Conservation (phyloP, 2,888 invertebrate genomes). For the Barypeithes pellucidus region DNA sequence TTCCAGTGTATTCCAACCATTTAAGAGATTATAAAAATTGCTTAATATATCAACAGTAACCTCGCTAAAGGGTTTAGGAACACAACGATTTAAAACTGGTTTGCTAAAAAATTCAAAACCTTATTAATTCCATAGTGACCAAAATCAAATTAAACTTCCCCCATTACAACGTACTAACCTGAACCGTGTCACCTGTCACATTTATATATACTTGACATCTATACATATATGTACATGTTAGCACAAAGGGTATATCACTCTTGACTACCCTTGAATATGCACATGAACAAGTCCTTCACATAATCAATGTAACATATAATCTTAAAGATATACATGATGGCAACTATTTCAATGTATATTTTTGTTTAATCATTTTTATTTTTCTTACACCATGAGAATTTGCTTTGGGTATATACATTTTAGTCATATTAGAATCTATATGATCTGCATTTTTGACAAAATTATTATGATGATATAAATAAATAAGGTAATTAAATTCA, state of each 20-base stretch:
- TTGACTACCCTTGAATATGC: too few species aligned
- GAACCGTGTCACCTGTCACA: too few species aligned
- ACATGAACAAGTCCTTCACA: too few species aligned
- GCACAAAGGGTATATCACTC: too few species aligned
- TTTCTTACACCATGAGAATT: constrained; percentile 51
- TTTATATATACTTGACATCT: too few species aligned
- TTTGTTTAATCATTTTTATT: constrained; percentile 36
- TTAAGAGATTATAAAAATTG: constrained; percentile 86
- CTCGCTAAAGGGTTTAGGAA: constrained; percentile 83
- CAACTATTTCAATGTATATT: constrained; percentile 47
- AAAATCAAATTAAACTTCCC: neutral
- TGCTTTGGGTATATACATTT: constrained; percentile 45
- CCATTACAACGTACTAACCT: too few species aligned
- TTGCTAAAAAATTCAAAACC: constrained; percentile 70
- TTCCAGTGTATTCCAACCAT: constrained; percentile 91
- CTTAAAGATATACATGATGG: too few species aligned
- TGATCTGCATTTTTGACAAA: constrained; percentile 25
- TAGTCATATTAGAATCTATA: constrained; percentile 31
- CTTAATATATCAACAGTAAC: constrained; percentile 77
- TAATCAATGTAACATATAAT: too few species aligned
- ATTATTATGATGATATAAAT: constrained; percentile 13
- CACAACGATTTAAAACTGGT: constrained; percentile 89
- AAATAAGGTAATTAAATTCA: constrained; percentile 9
- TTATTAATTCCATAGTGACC: too few species aligned
- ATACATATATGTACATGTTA: too few species aligned